Evolutionary conservation across 2,113 vertebrate genomes (phyloP), one percentile per base, ranked within the genome.

Genomic region (Silurus meridionalis): DNA sequence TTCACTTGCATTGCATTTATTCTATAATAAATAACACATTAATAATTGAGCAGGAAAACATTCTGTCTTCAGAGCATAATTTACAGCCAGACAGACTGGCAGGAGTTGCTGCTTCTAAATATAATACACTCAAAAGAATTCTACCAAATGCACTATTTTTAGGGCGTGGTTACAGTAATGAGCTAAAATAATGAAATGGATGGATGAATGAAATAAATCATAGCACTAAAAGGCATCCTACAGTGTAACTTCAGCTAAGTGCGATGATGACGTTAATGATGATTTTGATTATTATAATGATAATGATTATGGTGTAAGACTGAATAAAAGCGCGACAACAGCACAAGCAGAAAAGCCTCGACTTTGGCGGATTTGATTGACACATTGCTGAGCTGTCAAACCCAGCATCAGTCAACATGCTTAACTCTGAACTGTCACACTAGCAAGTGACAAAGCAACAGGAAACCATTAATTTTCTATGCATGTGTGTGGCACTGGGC

Each of bases 161-260:
- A 85, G 17, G 10, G 17, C 48, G 64, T 53, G 72, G 25, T 63
- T 60, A 75, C 15, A 53, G 60, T 57, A 85, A 78, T 85, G 48
- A 55, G 78, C 10, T 53, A 37, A 63, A 85, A 78, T 66, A 85
- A 85, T 64, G 48, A 66, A 66, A 85, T 63, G n/a, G n/a, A 79
- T 58, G 57, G 53, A 57, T 78, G 57, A 79, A 85, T 55, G 17
- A 37, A 14, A 55, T 8, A 23, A 48, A 21, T 53, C 25, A 85
- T 48, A 55, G 50, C 58, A 25, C n/a, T 19, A 53, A 58, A 6
- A 10, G 19, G 11, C 84, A 48, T 55, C 25, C 52, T 57, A 66
- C n/a, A 55, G 17, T 53, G 60, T 28, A 28, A 66, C 13, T 28
- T 37, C 15, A 48, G 83, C n/a, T 37, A 28, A 15, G 57, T 74